Percentiles rank a stretch among this genome's conserved stretches.
Evolutionary conservation across 2,113 vertebrate genomes (phyloP).

Genomic region (Micromys minutus): DNA sequence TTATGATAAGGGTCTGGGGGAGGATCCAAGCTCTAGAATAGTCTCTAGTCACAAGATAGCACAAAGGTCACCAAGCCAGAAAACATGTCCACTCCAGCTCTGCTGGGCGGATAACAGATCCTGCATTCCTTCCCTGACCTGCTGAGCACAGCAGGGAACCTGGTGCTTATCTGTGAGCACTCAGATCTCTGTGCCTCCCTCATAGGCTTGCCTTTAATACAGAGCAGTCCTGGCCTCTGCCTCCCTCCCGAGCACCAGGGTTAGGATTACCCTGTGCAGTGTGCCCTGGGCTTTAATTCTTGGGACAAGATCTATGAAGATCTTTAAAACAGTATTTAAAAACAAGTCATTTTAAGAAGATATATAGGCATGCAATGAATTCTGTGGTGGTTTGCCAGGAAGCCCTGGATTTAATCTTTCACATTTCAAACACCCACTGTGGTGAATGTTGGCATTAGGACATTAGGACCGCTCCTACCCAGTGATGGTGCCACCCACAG

Average conservation of each 20-base stretch:
- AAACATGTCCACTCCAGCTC: neutral
- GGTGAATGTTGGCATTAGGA: no score
- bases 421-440: neutral
- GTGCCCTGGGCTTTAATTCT: neutral
- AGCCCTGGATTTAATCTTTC: neutral
- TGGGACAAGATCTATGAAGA: neutral
- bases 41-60: neutral
- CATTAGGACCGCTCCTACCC: no score
- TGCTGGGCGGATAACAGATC: neutral
- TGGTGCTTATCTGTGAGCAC: neutral
- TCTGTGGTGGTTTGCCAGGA: neutral
- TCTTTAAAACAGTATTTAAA: neutral
- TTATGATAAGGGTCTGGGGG: neutral
- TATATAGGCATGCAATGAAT: neutral
- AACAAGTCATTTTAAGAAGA: no score
- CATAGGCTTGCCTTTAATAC: neutral
- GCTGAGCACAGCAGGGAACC: no score
- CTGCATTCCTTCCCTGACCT: neutral
- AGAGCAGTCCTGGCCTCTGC: neutral
- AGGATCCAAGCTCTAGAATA: neutral
- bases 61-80: neutral
- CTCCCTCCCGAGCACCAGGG: neutral
- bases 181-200: no score
- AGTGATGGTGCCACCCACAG: no score
- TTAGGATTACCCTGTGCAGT: no score